phyloP scores from a whole-genome alignment of 1,140 invertebrate species.

The Cotesia glomerata region DNA sequence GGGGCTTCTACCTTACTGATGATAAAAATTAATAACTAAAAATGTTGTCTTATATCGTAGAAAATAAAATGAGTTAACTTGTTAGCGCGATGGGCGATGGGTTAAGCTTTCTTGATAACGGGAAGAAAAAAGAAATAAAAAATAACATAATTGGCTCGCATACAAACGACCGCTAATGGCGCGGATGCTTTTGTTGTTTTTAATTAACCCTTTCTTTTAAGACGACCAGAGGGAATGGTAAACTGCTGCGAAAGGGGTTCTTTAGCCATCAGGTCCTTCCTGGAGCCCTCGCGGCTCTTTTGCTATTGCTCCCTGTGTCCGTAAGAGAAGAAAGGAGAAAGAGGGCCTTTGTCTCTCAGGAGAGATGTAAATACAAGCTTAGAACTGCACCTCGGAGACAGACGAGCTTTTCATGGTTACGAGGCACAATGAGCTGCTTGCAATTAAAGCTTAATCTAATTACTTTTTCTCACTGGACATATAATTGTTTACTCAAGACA shows the following conservation, averaged over 20 bases:
- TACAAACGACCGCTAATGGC: constrained; percentile 64
- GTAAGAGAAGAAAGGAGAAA: no score
- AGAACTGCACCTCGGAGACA: constrained; percentile 62
- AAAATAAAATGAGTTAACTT: no score
- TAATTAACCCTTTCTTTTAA: constrained; percentile 66
- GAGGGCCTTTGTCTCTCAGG: constrained; percentile 43
- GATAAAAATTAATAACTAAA: no score
- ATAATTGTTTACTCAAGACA: no score
- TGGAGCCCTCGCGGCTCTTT: constrained; percentile 36
- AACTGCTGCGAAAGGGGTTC: constrained; percentile 42
- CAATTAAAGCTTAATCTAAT: constrained; percentile 62
- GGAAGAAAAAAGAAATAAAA: constrained; percentile 26
- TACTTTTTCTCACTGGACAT: constrained; percentile 39
- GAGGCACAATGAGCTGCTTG: constrained; percentile 39
- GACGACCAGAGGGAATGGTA: constrained; percentile 52
- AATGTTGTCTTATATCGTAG: no score
- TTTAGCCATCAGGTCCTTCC: constrained; percentile 29
- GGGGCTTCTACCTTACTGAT: no score
- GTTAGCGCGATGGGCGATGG: no score
- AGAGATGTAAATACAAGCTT: constrained; percentile 61
- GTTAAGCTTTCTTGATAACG: no score
- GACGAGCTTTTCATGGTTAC: constrained; percentile 48
- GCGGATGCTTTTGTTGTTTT: constrained; percentile 64
- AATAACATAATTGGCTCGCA: constrained; percentile 57
- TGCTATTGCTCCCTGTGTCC: constrained; percentile 4